phyloP scores from a whole-genome alignment of 1,140 invertebrate species.

The Lepidurus couesii region DNA sequence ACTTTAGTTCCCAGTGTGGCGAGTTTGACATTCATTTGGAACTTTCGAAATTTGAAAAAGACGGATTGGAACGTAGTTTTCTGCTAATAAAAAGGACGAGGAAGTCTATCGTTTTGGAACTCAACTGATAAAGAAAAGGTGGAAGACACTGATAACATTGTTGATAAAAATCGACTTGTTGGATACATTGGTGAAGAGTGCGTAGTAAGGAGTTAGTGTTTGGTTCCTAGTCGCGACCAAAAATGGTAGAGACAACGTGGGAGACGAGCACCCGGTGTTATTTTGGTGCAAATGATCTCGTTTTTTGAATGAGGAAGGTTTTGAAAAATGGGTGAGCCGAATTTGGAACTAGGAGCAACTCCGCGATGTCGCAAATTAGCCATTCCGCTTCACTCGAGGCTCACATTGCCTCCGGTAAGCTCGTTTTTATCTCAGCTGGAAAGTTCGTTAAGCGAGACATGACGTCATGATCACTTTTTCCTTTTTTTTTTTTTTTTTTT shows the following conservation, averaged over 20 bases:
- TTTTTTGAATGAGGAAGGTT: neutral
- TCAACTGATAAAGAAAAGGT: no score
- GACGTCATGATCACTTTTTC: no score
- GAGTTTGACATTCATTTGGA: neutral
- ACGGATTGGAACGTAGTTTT: no score
- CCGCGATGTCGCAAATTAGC: slow-evolving; percentile 6
- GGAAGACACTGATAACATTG: no score
- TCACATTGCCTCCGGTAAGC: neutral
- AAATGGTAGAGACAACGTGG: slow-evolving; percentile 11
- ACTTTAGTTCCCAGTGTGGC: neutral
- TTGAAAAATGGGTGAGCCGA: neutral
- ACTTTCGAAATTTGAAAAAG: neutral
- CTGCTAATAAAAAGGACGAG: no score
- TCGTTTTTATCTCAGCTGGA: neutral
- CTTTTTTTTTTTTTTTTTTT: no score
- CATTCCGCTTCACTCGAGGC: neutral
- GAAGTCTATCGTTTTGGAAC: no score
- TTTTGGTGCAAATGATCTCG: neutral
- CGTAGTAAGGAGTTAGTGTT: neutral
- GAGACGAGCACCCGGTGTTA: neutral
- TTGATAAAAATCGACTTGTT: no score
- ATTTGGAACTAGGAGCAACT: neutral
- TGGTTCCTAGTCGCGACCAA: neutral
- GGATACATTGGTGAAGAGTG: neutral
- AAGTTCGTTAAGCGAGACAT: no score